phyloP scores from a whole-genome alignment of 92 coral and sea anemone species.

The Porites cylindrica region DNA sequence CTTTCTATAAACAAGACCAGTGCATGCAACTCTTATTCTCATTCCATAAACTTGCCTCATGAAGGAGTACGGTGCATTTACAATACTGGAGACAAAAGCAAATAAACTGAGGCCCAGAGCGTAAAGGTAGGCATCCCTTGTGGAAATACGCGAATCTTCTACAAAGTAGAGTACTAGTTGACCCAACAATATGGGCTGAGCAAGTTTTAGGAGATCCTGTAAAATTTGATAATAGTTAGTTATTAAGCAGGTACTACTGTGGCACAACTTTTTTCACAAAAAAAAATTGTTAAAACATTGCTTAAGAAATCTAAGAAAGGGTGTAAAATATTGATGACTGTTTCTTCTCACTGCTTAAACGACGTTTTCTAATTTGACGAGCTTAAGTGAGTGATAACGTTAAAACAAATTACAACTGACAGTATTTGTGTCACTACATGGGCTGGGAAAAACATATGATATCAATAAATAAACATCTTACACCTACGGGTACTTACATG shows the following conservation, averaged over 20 bases:
- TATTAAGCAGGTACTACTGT: background rate
- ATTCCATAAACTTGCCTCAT: constrained; percentile 86
- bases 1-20: constrained; percentile 91
- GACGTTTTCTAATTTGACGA: too few relatives aligned
- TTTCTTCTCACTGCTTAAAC: too few relatives aligned
- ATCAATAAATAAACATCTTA: too few relatives aligned
- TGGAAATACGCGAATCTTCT: constrained; percentile 64
- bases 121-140: constrained; percentile 73
- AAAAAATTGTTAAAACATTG: too few relatives aligned
- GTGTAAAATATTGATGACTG: too few relatives aligned
- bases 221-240: background rate
- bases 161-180: constrained; percentile 67
- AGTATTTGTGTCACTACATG: too few relatives aligned
- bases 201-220: constrained; percentile 76
- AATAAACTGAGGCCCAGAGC: constrained; percentile 79
- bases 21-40: constrained; percentile 92
- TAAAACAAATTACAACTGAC: too few relatives aligned
- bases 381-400: too few relatives aligned
- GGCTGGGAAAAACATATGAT: too few relatives aligned
- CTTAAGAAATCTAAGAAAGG: too few relatives aligned
- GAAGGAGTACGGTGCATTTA: constrained; percentile 82
- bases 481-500: constrained; percentile 50
- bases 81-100: constrained; percentile 60
- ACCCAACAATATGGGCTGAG: constrained; percentile 80
- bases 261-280: too few relatives aligned